Evolutionary conservation across 2,113 vertebrate genomes (phyloP), one percentile per base, ranked within the genome.

Genomic region (Oxyura jamaicensis): DNA sequence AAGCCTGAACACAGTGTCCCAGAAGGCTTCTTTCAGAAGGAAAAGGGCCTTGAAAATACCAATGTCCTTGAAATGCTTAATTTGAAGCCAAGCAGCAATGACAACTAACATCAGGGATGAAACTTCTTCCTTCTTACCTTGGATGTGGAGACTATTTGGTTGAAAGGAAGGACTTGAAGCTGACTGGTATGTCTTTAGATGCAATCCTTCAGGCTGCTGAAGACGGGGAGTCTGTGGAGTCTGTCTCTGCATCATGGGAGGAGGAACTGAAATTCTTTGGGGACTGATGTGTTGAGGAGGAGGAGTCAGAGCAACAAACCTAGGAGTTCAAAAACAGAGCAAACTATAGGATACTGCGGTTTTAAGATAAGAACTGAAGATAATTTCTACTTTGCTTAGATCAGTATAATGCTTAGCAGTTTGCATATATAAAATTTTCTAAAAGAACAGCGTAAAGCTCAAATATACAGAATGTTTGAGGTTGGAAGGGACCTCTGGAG

Each of bases 201-300:
- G 95, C 14, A 97, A 74, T 65, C 92, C 97, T n/a, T 79, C 81
- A 72, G 92, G 84, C 53, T 97, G 98, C 62, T 97, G 98, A 62
- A 97, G 39, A 15, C 90, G 97, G 80, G 96, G 91, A 87, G 97
- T 53, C 87, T 98, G 97, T 42, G 97, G 93, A 87, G 93, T 97
- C 48, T 14, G 76, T 77, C 97, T 98, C 81, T 98, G 97, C 90
- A 98, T 96, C 63, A 97, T 50, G 39, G 97, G 88, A 74, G 97
- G 93, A 4, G 97, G 93, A 90, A 97, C 93, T 50, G 98, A 95
- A 86, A 97, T 91, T 87, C 96, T 93, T 86, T 96, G 94, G 19
- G 98, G 95, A 93, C 97, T 98, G 84, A 98, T 97, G 95, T 98
- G 98, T 67, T 98, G 98, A 94, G 98, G 97, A 96, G 98, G 98